These are phyloP conservation scores for Drosophila saltans DNA, from an alignment of 1,140 invertebrate genomes.

Conservation along the genomic window DNA sequence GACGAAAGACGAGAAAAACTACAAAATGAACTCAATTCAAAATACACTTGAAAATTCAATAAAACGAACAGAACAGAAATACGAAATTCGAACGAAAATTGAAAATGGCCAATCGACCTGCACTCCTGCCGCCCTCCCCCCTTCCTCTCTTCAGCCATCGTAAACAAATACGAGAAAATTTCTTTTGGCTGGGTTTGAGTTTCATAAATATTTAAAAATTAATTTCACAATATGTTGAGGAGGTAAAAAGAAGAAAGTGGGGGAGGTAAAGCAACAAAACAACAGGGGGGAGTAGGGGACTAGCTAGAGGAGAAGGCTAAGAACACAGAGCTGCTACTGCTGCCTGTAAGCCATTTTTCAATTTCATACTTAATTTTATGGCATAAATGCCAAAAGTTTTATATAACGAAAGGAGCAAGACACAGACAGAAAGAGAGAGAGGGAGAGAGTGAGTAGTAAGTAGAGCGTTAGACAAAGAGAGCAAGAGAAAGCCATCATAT, in stretches of 20 bases:
- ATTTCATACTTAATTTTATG: conserved; percentile 81
- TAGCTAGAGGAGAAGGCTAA: background rate
- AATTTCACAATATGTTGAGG: conserved; percentile 76
- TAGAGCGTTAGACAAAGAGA: background rate
- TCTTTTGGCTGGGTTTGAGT: conserved; percentile 16
- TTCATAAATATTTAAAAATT: conserved; percentile 82
- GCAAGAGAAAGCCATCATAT: conserved; percentile 54
- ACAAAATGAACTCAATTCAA: conserved; percentile 41
- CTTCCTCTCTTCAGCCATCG: conserved; percentile 19
- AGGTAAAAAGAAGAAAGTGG: background rate
- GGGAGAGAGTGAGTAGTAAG: background rate
- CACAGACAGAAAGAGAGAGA: background rate
- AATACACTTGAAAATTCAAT: conserved; percentile 66
- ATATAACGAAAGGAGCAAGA: conserved; percentile 22
- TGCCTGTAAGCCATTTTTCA: conserved; percentile 71
- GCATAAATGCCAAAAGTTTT: conserved; percentile 78
- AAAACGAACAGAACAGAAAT: conserved; percentile 14
- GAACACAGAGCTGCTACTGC: background rate
- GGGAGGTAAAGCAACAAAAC: too few relatives aligned
- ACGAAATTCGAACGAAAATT: conserved; percentile 51
- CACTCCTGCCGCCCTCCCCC: background rate
- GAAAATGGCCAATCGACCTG: conserved; percentile 46
- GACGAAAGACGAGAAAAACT: conserved; percentile 31
- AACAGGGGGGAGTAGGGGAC: too few relatives aligned
- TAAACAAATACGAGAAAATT: conserved; percentile 63